These are phyloP conservation scores for Hirundichthys speculiger DNA, from an alignment of 2,113 vertebrate genomes.

Conservation along the genomic window DNA sequence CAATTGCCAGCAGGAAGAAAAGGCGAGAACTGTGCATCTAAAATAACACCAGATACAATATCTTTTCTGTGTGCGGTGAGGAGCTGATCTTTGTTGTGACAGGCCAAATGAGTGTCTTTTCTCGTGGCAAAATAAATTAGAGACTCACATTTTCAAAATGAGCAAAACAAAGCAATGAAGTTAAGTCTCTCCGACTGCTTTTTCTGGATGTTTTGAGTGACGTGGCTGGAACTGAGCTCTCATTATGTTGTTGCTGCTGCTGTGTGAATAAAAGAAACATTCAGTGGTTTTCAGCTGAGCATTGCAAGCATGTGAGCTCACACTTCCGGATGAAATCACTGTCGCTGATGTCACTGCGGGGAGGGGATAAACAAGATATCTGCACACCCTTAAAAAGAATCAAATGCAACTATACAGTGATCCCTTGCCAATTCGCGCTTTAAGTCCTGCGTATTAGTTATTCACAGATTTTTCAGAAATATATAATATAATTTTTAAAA, in stretches of 20 bases:
- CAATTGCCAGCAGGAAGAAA: too few relatives aligned
- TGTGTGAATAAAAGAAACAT: conserved; percentile 8
- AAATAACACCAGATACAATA: conserved; percentile 14
- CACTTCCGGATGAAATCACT: conserved; percentile 36
- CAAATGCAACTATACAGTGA: too few relatives aligned
- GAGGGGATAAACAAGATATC: neutral
- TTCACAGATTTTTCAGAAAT: too few relatives aligned
- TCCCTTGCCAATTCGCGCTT: too few relatives aligned
- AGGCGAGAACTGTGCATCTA: too few relatives aligned
- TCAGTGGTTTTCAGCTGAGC: conserved; percentile 20
- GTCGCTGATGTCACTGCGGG: conserved; percentile 26
- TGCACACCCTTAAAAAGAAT: neutral
- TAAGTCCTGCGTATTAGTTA: too few relatives aligned
- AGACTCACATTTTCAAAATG: neutral
- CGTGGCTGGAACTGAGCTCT: conserved; percentile 16
- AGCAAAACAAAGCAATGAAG: neutral
- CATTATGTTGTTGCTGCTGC: conserved; percentile 15
- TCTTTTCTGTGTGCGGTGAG: neutral
- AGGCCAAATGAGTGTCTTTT: too few relatives aligned
- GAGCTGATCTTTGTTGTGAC: neutral
- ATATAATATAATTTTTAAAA: too few relatives aligned
- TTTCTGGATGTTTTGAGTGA: conserved; percentile 17
- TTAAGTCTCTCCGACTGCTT: neutral
- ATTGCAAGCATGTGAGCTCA: conserved; percentile 28
- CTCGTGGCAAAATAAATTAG: too few relatives aligned